Base-by-base conservation (phyloP, 2,113 vertebrate species). In the Marmota flaviventris region DNA sequence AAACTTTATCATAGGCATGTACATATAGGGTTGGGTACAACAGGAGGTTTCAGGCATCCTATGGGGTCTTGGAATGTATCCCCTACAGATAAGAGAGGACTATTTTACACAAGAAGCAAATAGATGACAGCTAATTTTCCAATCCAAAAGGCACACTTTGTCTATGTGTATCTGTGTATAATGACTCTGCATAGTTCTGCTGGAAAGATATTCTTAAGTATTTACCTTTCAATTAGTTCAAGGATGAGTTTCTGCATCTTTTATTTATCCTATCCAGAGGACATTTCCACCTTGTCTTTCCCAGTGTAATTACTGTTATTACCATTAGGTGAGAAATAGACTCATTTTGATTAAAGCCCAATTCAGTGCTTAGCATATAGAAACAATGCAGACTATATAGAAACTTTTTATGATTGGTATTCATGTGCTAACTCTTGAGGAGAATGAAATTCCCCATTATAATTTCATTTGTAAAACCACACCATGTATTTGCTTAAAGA, bases 261-360 rank as follows among this genome's bases (percentile, higher is more conserved):
- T 92, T 67, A 58, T 56, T 86, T 89, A 67, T 32, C 29, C 17
- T 85, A 22, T 45, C 1, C 17, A 88, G 32, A 97, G 53, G 25
- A 2, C 8, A 89, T 56, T 65, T 95, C 89, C 58, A 91, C n/a
- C 29, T 91, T 89, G 13, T 83, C 24, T 58, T 93, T 89, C 37
- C 27, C 8, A 85, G 22, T 37, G 70, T 63, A 93, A 95, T 85
- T 63, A 76, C 6, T 85, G 2, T 45, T 86, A 89, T 65, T 83
- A 79, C 93, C 63, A 96, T 73, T 76, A 92, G 32, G 4, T 65
- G 70, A 96, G 32, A 87, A 85, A 93, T 93, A 95, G 87, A 58
- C 39, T 79, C 81, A 70, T 92, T 92, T 92, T 90, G 16, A 96
- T 72, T 79, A 81, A 89, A 85, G 18, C 29, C 3, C n/a, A 85